Evolutionary conservation across 2,888 invertebrate genomes (phyloP).

Genomic region (Lobophora halterata): DNA sequence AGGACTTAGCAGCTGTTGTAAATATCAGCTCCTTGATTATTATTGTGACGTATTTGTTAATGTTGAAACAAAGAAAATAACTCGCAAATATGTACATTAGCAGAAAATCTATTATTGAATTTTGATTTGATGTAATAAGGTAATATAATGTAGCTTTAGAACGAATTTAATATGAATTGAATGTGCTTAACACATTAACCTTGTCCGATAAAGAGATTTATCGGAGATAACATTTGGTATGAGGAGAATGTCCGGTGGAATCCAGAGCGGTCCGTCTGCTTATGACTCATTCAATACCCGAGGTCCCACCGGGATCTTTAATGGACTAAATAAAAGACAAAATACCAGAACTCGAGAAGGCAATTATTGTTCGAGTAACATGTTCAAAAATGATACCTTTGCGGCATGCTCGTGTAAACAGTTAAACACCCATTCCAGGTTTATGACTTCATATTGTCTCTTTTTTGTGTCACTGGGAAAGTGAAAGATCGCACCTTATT

Average conservation of each 20-base stretch:
- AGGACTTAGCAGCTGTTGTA: slow-evolving; percentile 77
- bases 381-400: slow-evolving; percentile 30
- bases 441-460: slow-evolving; percentile 38
- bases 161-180: slow-evolving; percentile 35
- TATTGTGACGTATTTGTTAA: slow-evolving; percentile 73
- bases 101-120: slow-evolving; percentile 43
- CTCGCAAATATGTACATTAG: slow-evolving; percentile 34
- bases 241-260: slow-evolving; percentile 62
- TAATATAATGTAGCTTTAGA: slow-evolving; percentile 17
- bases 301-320: slow-evolving; percentile 46
- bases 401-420: slow-evolving; percentile 37
- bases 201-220: slow-evolving; percentile 42
- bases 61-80: slow-evolving; percentile 71
- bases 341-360: slow-evolving; percentile 37
- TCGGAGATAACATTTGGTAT: slow-evolving; percentile 50
- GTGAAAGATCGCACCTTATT: slow-evolving; percentile 20
- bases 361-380: slow-evolving; percentile 38
- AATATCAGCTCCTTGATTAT: slow-evolving; percentile 72
- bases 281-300: slow-evolving; percentile 61
- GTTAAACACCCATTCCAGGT: slow-evolving; percentile 32
- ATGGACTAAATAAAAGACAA: slow-evolving; percentile 44
- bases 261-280: slow-evolving; percentile 52
- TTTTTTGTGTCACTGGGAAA: slow-evolving; percentile 32
- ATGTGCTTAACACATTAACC: slow-evolving; percentile 33
- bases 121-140: slow-evolving; percentile 35